Evolutionary conservation across 2,113 vertebrate genomes (phyloP), one percentile per base, ranked within the genome.

Genomic region (Carollia perspicillata): DNA sequence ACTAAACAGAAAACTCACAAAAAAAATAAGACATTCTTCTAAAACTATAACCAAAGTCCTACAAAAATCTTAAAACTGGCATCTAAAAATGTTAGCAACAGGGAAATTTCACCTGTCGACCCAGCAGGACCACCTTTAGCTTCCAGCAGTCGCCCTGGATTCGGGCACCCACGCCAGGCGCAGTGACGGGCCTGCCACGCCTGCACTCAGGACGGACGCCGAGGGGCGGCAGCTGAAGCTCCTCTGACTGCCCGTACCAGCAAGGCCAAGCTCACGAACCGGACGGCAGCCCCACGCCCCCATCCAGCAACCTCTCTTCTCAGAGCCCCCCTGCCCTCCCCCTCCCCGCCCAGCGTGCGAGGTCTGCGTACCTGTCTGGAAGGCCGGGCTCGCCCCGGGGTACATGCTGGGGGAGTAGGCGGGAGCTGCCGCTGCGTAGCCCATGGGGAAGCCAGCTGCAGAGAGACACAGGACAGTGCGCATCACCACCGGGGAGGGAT

Each of bases 391-490:
- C 63, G 99, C 98, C 97, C 99, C 99, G 97, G 99, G 98, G 88
- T 99, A 99, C 97, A 99, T 98, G 80, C 98, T 99, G 40, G 99
- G 99, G 93, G 99, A 99, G 97, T 99, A 99, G 35, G 99, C 98
- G 95, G 99, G 99, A 97, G 99, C 99, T 97, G 99, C 99, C 10
- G 99, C 97, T 84, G 99, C 99, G 53, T 99, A 99, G 94, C 99
- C 99, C 95, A 99, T 99, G 81, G 99, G 99, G 96, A 99, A 99
- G 94, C 99, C 99, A 97, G 99, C 99, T 99, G 55, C 12, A 96
- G 47, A 22, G 92, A 97, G 92, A 90, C 23, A 97, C 30, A 95
- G 37, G 80, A 95, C 17, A 96, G 0, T 1, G 2, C 63, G 23
- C 69, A 78, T 98, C 95, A 98, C 22, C 91, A 89, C 33, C 16